phyloP scores from a whole-genome alignment of 2,797 vertebrate genomes.

The Gephyroberyx darwinii region DNA sequence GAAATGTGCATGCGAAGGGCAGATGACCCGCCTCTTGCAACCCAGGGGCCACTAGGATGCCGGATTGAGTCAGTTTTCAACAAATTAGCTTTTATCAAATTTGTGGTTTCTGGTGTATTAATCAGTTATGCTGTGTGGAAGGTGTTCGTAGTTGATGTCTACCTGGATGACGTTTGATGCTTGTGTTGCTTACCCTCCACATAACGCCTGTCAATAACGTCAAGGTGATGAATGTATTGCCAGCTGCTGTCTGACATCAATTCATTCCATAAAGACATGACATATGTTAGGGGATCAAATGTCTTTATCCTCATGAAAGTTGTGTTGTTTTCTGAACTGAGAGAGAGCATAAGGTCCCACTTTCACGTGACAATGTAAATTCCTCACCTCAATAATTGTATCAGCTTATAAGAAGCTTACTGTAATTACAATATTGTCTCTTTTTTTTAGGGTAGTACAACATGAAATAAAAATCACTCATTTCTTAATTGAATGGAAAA shows the following conservation, averaged over 20 bases:
- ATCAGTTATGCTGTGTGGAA: not conserved
- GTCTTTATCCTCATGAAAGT: conserved; percentile 68
- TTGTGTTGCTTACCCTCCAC: not conserved
- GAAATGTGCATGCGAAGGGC: not conserved
- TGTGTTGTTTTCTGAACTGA: conserved; percentile 72
- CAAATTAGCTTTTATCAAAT: not conserved
- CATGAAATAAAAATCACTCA: conserved; percentile 75
- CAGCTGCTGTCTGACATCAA: conserved; percentile 70
- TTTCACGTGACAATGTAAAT: conserved; percentile 68
- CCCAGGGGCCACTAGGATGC: not conserved
- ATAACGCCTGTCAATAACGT: conserved; percentile 10
- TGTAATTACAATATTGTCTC: conserved; percentile 84
- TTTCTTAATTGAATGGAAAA: conserved; percentile 81
- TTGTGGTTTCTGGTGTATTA: not conserved
- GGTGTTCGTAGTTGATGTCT: not conserved
- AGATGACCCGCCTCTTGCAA: not conserved
- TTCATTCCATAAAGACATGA: conserved; percentile 64
- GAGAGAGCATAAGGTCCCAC: conserved; percentile 78
- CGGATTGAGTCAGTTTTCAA: no score
- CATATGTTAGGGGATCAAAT: conserved; percentile 77
- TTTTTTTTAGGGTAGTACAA: conserved; percentile 63
- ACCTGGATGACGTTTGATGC: not conserved
- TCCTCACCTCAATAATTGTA: conserved; percentile 81
- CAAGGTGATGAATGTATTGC: conserved; percentile 60
- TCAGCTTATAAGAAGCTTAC: conserved; percentile 84